phyloP scores from a whole-genome alignment of 2,797 vertebrate species.

The Poeciliopsis presidionis region DNA sequence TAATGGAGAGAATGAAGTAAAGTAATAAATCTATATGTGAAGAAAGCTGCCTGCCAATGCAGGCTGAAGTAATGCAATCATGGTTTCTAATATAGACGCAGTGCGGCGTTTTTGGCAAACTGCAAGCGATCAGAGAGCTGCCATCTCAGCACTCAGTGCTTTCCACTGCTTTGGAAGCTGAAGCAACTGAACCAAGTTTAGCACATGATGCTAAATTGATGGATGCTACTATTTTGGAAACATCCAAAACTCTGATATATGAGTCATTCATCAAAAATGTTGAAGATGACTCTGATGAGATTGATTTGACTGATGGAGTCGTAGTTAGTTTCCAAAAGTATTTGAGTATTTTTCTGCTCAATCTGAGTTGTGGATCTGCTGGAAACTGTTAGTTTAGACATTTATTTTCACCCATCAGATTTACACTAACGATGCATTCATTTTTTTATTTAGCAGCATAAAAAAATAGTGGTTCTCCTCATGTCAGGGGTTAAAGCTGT shows the following conservation, averaged over 20 bases:
- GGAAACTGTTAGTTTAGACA: background rate
- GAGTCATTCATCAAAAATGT: background rate
- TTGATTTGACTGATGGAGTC: background rate
- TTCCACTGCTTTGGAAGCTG: background rate
- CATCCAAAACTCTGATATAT: background rate
- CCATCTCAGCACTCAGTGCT: background rate
- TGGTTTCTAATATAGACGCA: background rate
- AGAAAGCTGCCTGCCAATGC: background rate
- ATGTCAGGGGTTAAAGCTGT: conserved; percentile 9
- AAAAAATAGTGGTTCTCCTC: background rate
- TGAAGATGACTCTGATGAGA: background rate
- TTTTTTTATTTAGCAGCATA: background rate
- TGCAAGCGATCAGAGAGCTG: background rate
- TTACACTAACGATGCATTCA: background rate
- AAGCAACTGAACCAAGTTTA: background rate
- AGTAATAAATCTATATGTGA: background rate
- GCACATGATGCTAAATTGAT: background rate
- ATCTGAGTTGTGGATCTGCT: background rate
- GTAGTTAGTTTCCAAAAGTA: background rate
- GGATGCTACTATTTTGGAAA: background rate
- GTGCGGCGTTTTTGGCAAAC: background rate
- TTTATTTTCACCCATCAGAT: background rate
- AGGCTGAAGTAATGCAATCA: background rate
- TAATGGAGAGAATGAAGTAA: background rate
- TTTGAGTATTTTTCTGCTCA: background rate